Evolutionary conservation across 1,140 invertebrate genomes (phyloP).

Genomic region (Aphaenogaster ashmeadi): DNA sequence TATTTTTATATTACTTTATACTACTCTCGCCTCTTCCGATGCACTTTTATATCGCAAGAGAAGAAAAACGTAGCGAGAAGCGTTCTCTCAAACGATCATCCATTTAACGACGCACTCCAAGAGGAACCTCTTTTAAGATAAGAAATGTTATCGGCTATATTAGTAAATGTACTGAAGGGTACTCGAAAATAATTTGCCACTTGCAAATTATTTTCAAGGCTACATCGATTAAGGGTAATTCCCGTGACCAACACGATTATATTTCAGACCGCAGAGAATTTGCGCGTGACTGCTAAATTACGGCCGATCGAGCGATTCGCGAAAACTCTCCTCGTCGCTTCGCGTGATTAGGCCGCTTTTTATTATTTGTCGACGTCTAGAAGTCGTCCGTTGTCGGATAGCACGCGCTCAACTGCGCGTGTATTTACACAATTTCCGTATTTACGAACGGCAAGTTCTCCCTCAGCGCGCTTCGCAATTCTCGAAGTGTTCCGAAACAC

Average conservation of each 20-base stretch:
- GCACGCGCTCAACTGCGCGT: not conserved
- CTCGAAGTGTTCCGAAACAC: not conserved
- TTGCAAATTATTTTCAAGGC: slow-evolving; percentile 36
- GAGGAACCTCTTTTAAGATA: not conserved
- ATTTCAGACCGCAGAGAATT: slow-evolving; percentile 52
- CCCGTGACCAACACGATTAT: not conserved
- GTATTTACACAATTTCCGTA: not conserved
- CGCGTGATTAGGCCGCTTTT: not conserved
- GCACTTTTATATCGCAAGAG: not conserved
- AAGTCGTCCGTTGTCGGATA: not conserved
- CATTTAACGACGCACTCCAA: not conserved
- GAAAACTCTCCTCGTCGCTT: not conserved
- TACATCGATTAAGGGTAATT: slow-evolving; percentile 35
- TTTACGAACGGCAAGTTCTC: not conserved
- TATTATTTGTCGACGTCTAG: not conserved
- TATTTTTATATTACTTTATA: not conserved
- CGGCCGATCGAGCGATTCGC: not conserved
- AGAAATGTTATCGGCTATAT: not conserved
- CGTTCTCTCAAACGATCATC: not conserved
- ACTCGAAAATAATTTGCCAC: not conserved
- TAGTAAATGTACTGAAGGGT: no score
- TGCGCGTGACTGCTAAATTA: slow-evolving; percentile 35
- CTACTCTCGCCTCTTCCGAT: not conserved
- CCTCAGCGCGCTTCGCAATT: not conserved
- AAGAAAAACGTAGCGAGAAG: not conserved